Conservation (phyloP, 2,113 vertebrate genomes). For the Poicephalus meyeri region DNA sequence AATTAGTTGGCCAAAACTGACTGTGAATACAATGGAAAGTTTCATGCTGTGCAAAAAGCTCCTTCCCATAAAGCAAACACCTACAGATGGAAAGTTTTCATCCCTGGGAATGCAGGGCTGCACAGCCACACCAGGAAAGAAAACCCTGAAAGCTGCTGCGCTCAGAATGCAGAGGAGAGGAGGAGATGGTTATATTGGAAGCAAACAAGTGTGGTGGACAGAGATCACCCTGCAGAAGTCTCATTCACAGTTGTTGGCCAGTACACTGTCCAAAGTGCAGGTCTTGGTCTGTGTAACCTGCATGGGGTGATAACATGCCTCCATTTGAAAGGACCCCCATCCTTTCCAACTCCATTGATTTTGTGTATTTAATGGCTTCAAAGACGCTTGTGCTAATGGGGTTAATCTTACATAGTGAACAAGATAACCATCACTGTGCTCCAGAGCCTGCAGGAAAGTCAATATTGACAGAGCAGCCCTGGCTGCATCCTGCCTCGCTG, state of each 20-base stretch:
- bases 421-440: neutral
- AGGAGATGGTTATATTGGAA: neutral
- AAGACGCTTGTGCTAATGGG: neutral
- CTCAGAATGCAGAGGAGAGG: neutral
- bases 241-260: neutral
- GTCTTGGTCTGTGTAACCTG: neutral
- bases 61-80: constrained; percentile 42
- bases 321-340: neutral
- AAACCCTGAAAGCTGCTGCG: neutral
- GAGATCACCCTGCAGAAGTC: neutral
- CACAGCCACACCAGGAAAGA: neutral
- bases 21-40: constrained; percentile 25
- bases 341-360: neutral
- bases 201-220: neutral
- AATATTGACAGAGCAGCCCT: constrained; percentile 49
- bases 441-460: constrained; percentile 30
- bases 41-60: constrained; percentile 5
- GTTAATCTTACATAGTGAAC: neutral
- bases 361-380: constrained; percentile 29
- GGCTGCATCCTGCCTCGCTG: neutral
- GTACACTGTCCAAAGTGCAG: neutral
- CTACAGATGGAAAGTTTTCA: constrained; percentile 3
- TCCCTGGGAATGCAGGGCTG: neutral
- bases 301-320: neutral
- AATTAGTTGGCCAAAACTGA: neutral